Percentiles rank a stretch among this genome's conserved stretches.
These are phyloP conservation scores for Sylvicola cinctus DNA, from an alignment of 2,888 invertebrate species.

Conservation along the genomic window DNA sequence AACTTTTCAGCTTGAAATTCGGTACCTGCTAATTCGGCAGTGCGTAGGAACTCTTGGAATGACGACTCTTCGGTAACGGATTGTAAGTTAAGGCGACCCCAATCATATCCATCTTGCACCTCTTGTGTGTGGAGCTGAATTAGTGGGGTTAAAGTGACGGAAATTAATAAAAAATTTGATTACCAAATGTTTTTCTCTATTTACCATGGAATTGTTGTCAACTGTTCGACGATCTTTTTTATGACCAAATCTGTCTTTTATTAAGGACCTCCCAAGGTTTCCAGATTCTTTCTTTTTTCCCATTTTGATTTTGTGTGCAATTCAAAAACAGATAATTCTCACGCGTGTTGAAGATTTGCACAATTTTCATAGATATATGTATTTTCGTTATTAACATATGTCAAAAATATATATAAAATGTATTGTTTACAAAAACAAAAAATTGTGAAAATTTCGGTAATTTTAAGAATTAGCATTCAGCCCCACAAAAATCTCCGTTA, in stretches of 20 bases:
- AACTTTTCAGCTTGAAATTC: conserved; percentile 86
- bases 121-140: conserved; percentile 58
- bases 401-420: too few relatives aligned
- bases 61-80: conserved; percentile 93
- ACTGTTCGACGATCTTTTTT: conserved; percentile 39
- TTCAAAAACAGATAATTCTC: too few relatives aligned
- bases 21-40: conserved; percentile 82
- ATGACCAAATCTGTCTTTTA: conserved; percentile 53
- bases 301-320: conserved; percentile 34
- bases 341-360: too few relatives aligned
- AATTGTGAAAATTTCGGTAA: too few relatives aligned
- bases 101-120: conserved; percentile 75
- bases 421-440: too few relatives aligned
- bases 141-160: too few relatives aligned
- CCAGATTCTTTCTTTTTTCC: conserved; percentile 47
- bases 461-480: too few relatives aligned
- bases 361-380: too few relatives aligned
- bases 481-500: too few relatives aligned
- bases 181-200: conserved; percentile 6
- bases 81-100: conserved; percentile 73
- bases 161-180: too few relatives aligned
- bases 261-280: conserved; percentile 44
- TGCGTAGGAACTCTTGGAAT: conserved; percentile 87
- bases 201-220: conserved; percentile 54
- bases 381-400: too few relatives aligned